phyloP scores from a whole-genome alignment of 2,113 vertebrate genomes.

The Campylomormyrus numenius region DNA sequence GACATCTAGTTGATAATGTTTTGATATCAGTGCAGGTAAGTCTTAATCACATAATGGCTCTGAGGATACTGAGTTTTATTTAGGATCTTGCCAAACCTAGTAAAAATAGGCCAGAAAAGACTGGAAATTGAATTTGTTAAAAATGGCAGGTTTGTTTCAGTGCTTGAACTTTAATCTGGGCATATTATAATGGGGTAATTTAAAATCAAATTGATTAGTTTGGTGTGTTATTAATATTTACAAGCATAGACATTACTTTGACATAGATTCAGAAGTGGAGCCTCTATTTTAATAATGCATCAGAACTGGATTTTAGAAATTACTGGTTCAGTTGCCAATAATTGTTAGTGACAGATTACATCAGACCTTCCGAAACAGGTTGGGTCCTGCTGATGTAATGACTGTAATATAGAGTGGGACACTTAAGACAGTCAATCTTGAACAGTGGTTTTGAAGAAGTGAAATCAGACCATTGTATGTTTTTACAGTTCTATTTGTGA shows the following conservation, averaged over 20 bases:
- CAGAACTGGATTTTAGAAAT: neutral
- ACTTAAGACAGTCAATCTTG: neutral
- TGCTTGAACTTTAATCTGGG: neutral
- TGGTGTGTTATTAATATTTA: neutral
- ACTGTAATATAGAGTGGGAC: neutral
- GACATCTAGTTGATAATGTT: neutral
- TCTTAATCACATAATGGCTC: neutral
- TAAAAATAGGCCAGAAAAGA: neutral
- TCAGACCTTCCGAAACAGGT: neutral
- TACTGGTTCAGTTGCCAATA: neutral
- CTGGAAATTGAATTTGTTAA: neutral
- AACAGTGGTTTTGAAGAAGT: neutral
- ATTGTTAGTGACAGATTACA: neutral
- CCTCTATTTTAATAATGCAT: neutral
- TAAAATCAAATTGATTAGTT: neutral
- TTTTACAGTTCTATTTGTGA: neutral
- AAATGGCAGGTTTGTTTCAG: neutral
- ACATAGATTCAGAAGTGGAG: neutral
- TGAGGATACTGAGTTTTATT: neutral
- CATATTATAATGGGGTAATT: neutral
- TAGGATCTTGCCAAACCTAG: neutral
- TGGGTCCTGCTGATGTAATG: neutral
- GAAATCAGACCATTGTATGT: neutral
- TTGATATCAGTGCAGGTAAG: neutral
- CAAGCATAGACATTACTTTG: neutral